phyloP scores from a whole-genome alignment of 2,888 invertebrate genomes.

The Bruchidius siliquastri region DNA sequence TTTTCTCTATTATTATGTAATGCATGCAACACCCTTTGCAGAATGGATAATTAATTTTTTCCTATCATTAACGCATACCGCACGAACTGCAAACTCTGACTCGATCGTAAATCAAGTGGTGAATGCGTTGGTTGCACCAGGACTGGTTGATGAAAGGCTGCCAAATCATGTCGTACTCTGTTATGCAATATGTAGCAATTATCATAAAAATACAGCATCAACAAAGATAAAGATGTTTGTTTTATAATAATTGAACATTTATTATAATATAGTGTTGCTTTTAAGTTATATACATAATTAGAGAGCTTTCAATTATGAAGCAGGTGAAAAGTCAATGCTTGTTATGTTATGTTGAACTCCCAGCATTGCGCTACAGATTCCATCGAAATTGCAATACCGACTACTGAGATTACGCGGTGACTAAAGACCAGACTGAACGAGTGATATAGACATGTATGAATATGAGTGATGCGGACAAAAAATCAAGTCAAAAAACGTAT shows the following conservation, averaged over 20 bases:
- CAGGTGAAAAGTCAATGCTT: too few relatives aligned
- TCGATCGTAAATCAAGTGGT: not conserved
- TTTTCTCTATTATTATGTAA: not conserved
- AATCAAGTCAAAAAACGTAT: too few relatives aligned
- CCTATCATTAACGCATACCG: not conserved
- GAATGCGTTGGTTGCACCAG: not conserved
- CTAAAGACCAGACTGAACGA: too few relatives aligned
- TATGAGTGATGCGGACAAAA: too few relatives aligned
- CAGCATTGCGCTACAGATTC: too few relatives aligned
- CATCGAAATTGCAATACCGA: too few relatives aligned
- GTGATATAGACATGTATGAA: too few relatives aligned
- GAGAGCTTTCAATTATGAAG: too few relatives aligned
- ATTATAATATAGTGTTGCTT: too few relatives aligned
- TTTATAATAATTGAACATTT: not conserved
- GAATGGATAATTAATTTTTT: not conserved
- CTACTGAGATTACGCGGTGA: too few relatives aligned
- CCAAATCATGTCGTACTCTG: not conserved
- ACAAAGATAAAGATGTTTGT: not conserved
- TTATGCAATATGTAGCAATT: not conserved
- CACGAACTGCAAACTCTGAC: not conserved
- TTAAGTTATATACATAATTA: too few relatives aligned
- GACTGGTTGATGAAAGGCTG: not conserved
- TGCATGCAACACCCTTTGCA: not conserved
- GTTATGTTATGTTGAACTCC: too few relatives aligned
- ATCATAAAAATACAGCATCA: not conserved